These are phyloP conservation scores for Anisognathus igniventris DNA, from an alignment of 2,797 vertebrate species.

Conservation along the genomic window DNA sequence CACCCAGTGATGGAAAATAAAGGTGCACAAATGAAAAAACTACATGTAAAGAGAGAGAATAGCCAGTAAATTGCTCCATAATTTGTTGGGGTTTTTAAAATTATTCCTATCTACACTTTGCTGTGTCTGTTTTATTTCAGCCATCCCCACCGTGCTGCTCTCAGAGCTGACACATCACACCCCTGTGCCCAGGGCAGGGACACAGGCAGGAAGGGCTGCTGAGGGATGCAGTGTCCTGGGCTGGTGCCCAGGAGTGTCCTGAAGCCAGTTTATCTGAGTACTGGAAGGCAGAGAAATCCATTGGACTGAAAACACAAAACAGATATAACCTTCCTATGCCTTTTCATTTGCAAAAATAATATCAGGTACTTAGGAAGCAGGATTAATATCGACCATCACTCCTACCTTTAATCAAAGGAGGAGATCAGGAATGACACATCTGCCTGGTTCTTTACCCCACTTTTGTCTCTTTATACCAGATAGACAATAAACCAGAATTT, in stretches of 20 bases:
- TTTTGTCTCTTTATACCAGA: background rate
- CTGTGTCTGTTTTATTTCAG: background rate
- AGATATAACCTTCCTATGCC: background rate
- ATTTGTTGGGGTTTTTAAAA: background rate
- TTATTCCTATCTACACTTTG: background rate
- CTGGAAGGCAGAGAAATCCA: background rate
- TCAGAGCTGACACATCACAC: background rate
- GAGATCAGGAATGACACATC: background rate
- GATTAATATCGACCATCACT: background rate
- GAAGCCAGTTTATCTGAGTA: background rate
- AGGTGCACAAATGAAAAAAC: background rate
- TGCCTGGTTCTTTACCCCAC: background rate
- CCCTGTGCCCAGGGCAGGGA: background rate
- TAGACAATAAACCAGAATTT: background rate
- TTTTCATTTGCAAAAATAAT: background rate
- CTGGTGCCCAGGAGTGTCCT: background rate
- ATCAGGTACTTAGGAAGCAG: background rate
- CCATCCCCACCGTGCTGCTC: fast-evolving
- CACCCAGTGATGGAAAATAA: background rate
- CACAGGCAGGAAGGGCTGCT: background rate
- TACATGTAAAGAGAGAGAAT: background rate
- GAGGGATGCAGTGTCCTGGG: background rate
- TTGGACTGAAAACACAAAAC: background rate
- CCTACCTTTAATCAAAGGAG: background rate
- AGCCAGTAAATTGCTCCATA: background rate